Base-by-base conservation (phyloP, 2,113 vertebrate genomes). In the Sebastes schlegelii region DNA sequence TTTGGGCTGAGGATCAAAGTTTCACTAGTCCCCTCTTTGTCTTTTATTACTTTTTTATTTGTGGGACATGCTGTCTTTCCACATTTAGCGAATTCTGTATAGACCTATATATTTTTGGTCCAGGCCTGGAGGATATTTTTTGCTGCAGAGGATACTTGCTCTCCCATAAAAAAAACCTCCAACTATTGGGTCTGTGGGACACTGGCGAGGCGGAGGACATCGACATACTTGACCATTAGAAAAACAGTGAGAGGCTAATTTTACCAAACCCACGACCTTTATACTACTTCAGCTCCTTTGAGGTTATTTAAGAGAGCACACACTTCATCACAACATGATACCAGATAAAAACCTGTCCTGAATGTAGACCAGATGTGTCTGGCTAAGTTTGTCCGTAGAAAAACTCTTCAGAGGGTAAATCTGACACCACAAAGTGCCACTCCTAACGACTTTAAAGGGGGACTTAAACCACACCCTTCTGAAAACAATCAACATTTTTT, bases 361-460 rank as follows among this genome's bases (percentile, higher is more conserved):
- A 90, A 89, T 84, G 46, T 71, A 43, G 14, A 86, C 84, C 92
- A 86, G 67, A 88, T 92, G 90, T 89, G 65, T 79, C 49, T 16
- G 64, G 67, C 74, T 64, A 62, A 77, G 73, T 82, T 74, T 63
- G 69, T 26, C 70, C 2, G 0, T 55, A 79, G 51, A 79, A 82
- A 85, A 86, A 80, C 54, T 34, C 7, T 16, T 61, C 21, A 55
- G 52, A 84, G 72, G 62, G 49, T 75, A 60, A 77, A 86, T 58
- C 62, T 77, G 73, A 91, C 89, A 85, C 86, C 75, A 51, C 69
- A 66, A 69, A 76, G 63, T 61, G 52, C 72, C 77, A 61, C 81
- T 71, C 67, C 73, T 64, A 48, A 54, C 8, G 1, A 16, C 78
- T 84, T 74, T 85, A 62, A 78, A 88, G 66, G 45, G 43, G 17